These are phyloP conservation scores for Aphrophora alni DNA, from an alignment of 2,888 invertebrate species.

Conservation along the genomic window DNA sequence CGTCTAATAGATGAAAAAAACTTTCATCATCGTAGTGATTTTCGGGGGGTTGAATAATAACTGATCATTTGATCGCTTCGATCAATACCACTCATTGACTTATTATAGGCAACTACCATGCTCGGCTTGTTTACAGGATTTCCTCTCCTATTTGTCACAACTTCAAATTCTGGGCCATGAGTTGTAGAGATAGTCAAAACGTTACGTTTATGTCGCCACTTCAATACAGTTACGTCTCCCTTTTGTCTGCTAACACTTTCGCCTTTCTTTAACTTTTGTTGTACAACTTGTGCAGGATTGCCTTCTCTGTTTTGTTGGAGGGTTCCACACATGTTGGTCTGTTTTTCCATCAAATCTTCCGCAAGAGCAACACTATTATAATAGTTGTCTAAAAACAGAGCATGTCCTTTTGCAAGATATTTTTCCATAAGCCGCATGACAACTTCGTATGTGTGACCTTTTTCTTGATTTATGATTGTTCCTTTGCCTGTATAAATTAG, in stretches of 20 bases:
- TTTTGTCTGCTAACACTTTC: conserved; percentile 6
- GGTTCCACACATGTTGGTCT: conserved; percentile 14
- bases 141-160: neutral
- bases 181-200: conserved; percentile 24
- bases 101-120: neutral
- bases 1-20: conserved; percentile 28
- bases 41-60: neutral
- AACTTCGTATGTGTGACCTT: neutral
- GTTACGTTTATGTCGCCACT: neutral
- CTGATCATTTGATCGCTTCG: conserved; percentile 14
- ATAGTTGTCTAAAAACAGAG: conserved; percentile 15
- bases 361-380: conserved; percentile 29
- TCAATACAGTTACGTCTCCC: conserved; percentile 13
- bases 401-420: conserved; percentile 16
- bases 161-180: neutral
- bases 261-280: conserved; percentile 20
- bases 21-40: neutral
- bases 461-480: neutral
- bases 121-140: neutral
- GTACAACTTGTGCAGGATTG: conserved; percentile 19
- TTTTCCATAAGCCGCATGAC: neutral
- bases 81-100: conserved; percentile 31
- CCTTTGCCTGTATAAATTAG: conserved; percentile 17
- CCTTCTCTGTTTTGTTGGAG: conserved; percentile 9
- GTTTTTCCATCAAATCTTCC: conserved; percentile 14